These are phyloP conservation scores for Paralinhomoeus sp. DNA, from an alignment of 2,888 invertebrate species.

Conservation along the genomic window DNA sequence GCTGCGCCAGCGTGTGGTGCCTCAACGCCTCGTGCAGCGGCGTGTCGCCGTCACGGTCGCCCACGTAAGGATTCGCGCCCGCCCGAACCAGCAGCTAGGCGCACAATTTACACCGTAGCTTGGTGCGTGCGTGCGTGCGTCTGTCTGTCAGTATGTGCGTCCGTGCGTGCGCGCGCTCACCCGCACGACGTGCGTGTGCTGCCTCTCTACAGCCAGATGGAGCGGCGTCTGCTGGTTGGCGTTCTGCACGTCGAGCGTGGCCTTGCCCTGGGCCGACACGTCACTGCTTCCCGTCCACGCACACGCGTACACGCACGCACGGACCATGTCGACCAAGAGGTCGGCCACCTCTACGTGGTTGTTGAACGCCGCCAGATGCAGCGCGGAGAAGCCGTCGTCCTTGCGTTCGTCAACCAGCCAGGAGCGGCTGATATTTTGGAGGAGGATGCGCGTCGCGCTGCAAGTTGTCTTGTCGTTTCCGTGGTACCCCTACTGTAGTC, in stretches of 20 bases:
- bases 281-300: not conserved
- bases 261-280: constrained; percentile 43
- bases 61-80: constrained; percentile 74
- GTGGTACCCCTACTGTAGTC: not conserved
- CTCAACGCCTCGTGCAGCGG: constrained; percentile 63
- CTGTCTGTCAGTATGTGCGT: not conserved
- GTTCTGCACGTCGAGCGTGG: constrained; percentile 81
- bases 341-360: constrained; percentile 91
- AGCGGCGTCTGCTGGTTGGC: constrained; percentile 67
- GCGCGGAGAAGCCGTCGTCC: constrained; percentile 87
- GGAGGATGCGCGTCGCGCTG: constrained; percentile 81
- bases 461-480: too few relatives aligned
- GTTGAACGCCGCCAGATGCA: constrained; percentile 81
- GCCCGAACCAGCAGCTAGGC: constrained; percentile 58
- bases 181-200: constrained; percentile 89
- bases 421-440: constrained; percentile 68
- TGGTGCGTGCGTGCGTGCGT: too few relatives aligned
- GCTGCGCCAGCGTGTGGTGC: constrained; percentile 81
- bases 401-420: constrained; percentile 98
- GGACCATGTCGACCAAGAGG: constrained; percentile 34
- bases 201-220: constrained; percentile 81
- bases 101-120: too few relatives aligned
- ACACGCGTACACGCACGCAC: too few relatives aligned
- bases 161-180: constrained; percentile 30
- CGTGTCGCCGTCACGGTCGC: constrained; percentile 89